These are phyloP conservation scores for Clarias pachynema DNA, from an alignment of 2,797 vertebrate genomes.

Conservation along the genomic window DNA sequence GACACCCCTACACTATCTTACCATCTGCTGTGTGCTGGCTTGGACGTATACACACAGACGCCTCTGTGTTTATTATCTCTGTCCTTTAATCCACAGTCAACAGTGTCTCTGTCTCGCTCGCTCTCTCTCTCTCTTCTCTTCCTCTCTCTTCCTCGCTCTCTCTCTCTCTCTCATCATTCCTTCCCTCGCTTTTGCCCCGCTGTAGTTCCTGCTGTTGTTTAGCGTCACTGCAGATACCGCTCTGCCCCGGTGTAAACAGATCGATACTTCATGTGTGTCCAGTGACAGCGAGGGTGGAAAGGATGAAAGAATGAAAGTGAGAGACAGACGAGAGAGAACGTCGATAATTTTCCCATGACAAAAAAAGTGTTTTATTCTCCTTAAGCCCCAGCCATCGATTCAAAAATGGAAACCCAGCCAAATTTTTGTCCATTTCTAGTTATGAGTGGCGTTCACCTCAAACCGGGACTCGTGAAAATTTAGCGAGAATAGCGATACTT, in stretches of 20 bases:
- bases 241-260: conserved; percentile 62
- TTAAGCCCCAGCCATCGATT: neutral
- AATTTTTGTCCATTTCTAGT: neutral
- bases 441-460: too few relatives aligned
- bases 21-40: conserved; percentile 51
- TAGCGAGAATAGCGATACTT: too few relatives aligned
- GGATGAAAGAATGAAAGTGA: conserved; percentile 58
- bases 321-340: conserved; percentile 4
- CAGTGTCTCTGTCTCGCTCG: neutral
- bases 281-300: conserved; percentile 29
- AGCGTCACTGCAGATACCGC: conserved; percentile 58
- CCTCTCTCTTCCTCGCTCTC: neutral
- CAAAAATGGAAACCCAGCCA: too few relatives aligned
- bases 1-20: conserved; percentile 26
- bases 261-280: conserved; percentile 71
- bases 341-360: neutral
- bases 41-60: conserved; percentile 38
- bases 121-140: neutral
- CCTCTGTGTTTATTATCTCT: conserved; percentile 43
- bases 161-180: neutral
- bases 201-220: conserved; percentile 46
- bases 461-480: too few relatives aligned
- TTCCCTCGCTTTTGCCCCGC: neutral
- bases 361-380: neutral
- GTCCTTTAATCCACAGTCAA: conserved; percentile 39